Conservation (phyloP, 2,797 vertebrate species). For the Gastrophryne carolinensis region DNA sequence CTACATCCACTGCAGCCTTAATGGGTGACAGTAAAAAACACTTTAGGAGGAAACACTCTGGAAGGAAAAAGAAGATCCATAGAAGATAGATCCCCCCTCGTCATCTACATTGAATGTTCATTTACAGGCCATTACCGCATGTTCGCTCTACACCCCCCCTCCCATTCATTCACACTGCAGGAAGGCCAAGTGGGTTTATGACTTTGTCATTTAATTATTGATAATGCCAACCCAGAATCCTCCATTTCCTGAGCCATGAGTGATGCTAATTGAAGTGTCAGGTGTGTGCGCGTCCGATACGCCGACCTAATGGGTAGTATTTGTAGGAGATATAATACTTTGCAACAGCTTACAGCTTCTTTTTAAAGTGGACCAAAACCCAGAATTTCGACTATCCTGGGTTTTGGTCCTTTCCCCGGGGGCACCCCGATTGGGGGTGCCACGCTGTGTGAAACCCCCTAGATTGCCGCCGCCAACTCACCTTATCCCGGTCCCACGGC, state of each 20-base stretch:
- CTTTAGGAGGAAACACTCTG: slow-evolving; percentile 44
- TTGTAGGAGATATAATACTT: too few species aligned
- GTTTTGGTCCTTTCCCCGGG: too few species aligned
- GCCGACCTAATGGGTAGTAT: slow-evolving; percentile 1
- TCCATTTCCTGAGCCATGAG: slow-evolving; percentile 60
- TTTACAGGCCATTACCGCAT: slow-evolving; percentile 63
- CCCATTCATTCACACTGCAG: slow-evolving; percentile 61
- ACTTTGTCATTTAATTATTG: slow-evolving; percentile 65
- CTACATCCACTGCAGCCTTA: not conserved
- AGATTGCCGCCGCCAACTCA: too few species aligned
- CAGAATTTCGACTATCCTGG: too few species aligned
- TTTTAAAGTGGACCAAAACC: too few species aligned
- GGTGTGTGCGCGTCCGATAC: not conserved
- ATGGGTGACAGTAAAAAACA: slow-evolving; percentile 37
- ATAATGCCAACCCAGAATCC: slow-evolving; percentile 58
- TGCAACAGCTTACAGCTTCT: too few species aligned
- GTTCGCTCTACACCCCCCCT: slow-evolving; percentile 60
- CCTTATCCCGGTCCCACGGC: too few species aligned
- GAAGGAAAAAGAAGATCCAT: too few species aligned
- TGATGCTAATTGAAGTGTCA: slow-evolving; percentile 55
- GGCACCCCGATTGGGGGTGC: too few species aligned
- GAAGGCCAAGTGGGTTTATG: slow-evolving; percentile 58
- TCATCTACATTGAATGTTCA: slow-evolving; percentile 58
- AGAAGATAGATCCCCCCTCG: slow-evolving; percentile 54
- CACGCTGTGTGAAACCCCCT: too few species aligned